Evolutionary conservation across 2,888 invertebrate genomes (phyloP).

Genomic region (Torymus tubicola): DNA sequence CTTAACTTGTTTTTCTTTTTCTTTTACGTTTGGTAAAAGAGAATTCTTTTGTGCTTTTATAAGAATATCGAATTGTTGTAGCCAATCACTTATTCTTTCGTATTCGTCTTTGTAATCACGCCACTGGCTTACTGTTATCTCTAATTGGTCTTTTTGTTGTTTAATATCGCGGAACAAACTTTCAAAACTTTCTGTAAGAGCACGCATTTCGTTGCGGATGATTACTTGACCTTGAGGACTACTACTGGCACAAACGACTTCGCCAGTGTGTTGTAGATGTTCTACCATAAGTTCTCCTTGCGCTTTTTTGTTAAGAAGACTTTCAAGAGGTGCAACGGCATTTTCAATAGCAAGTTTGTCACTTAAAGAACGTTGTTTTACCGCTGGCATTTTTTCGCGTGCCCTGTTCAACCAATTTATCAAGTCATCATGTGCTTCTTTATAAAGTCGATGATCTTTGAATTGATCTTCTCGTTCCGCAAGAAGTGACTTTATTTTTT

Average conservation of each 20-base stretch:
- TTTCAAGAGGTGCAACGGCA: conserved; percentile 91
- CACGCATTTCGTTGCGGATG: conserved; percentile 90
- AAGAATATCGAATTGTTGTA: conserved; percentile 93
- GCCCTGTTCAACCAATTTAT: conserved; percentile 92
- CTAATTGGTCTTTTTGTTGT: conserved; percentile 89
- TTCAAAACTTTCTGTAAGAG: conserved; percentile 90
- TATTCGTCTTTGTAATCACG: conserved; percentile 95
- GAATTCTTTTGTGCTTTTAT: conserved; percentile 94
- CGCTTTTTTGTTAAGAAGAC: conserved; percentile 90
- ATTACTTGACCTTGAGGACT: conserved; percentile 87
- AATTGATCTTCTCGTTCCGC: conserved; percentile 90
- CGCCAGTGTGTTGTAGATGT: conserved; percentile 90
- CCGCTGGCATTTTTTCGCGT: conserved; percentile 91
- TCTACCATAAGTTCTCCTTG: conserved; percentile 93
- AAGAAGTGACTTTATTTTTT: conserved; percentile 84
- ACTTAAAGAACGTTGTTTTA: conserved; percentile 89
- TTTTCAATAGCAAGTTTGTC: conserved; percentile 93
- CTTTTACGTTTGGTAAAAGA: conserved; percentile 86
- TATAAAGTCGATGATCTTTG: conserved; percentile 91
- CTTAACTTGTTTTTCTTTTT: conserved; percentile 90
- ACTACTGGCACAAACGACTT: conserved; percentile 90
- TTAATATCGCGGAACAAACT: conserved; percentile 90
- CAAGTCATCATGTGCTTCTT: conserved; percentile 93
- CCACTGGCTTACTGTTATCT: conserved; percentile 89
- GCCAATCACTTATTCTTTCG: conserved; percentile 93